Evolutionary conservation across 2,797 vertebrate species (phyloP), one percentile per base, ranked within the genome.

Genomic region (Schizopygopsis malacanthus): DNA sequence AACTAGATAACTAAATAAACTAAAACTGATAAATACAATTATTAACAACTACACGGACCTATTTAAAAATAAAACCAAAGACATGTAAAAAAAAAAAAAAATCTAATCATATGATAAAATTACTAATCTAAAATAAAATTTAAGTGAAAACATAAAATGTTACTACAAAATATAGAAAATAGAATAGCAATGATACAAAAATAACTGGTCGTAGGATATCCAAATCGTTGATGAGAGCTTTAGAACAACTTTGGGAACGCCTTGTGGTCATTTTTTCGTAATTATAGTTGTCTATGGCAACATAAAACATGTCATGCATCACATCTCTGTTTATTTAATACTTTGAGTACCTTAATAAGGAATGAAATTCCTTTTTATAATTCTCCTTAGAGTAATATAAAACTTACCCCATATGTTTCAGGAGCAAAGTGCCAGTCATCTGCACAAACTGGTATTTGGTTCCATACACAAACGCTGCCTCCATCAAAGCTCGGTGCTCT

Each of bases 401-500:
- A 85, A 91, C 91, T 4, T 93, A 99, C 98, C 96, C 94, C 18
- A 97, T 72, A 80, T 94, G 94, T 89, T 96, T 95, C 86, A 98
- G 88, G 72, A 99, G 91, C 0, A 92, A 92, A 2, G 93, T 94
- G 89, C 98, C 97, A 0, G 97, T 98, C 33, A 97, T 98, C 89
- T 98, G 94, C 85, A 98, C 96, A 93, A 99, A 99, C 91, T 97
- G 97, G 89, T 98, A 96, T 37, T 93, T 94, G 65, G 95, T 95
- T 65, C 97, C 97, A 11, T 98, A 98, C 50, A 97, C 98, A 83
- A 98, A 99, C 1, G 97, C 97, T 0, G 96, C 95, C 94, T 99
- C 98, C 98, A 99, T 99, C 88, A 99, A 93, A 0, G 97, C 96
- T 88, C 97, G 95, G 92, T 99, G 98, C 90, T 98, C 98, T 97